Conservation (phyloP, 2,888 invertebrate genomes). For the Xestia ashworthii region DNA sequence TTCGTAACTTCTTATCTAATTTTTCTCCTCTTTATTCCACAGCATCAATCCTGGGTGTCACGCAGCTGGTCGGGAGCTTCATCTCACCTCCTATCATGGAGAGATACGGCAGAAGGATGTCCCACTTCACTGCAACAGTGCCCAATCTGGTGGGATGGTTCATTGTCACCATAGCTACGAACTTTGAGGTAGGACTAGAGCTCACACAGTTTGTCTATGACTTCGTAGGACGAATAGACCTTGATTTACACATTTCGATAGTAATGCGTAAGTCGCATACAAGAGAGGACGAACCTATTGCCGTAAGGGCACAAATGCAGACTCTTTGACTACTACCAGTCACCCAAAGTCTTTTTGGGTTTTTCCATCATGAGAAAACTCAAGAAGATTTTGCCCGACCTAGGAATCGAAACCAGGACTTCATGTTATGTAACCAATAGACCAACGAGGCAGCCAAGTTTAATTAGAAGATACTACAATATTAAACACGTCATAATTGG, state of each 20-base stretch:
- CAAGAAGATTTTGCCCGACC: background rate
- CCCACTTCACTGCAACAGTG: conserved; percentile 82
- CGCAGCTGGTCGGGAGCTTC: conserved; percentile 72
- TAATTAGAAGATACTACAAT: background rate
- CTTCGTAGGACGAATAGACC: background rate
- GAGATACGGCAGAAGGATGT: conserved; percentile 84
- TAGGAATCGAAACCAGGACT: background rate
- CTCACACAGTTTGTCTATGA: background rate
- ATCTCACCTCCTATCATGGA: conserved; percentile 81
- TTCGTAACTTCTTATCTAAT: no score
- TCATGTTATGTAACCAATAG: background rate
- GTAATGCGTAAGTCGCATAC: background rate
- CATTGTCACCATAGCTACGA: conserved; percentile 80
- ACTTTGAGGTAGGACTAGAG: conserved; percentile 67
- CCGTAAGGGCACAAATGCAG: background rate
- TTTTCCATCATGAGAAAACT: background rate
- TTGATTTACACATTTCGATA: background rate
- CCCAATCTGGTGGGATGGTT: conserved; percentile 88
- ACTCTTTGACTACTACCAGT: background rate
- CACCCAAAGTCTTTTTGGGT: no score
- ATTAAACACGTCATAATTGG: background rate
- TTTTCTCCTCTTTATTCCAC: conserved; percentile 6
- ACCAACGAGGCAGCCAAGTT: background rate
- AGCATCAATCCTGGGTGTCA: conserved; percentile 70
- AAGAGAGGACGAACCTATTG: background rate